A percentile compares a stretch with the other conserved stretches of the same genome.
phyloP scores from a whole-genome alignment of 2,888 invertebrate genomes.

The Diarsia rubi region DNA sequence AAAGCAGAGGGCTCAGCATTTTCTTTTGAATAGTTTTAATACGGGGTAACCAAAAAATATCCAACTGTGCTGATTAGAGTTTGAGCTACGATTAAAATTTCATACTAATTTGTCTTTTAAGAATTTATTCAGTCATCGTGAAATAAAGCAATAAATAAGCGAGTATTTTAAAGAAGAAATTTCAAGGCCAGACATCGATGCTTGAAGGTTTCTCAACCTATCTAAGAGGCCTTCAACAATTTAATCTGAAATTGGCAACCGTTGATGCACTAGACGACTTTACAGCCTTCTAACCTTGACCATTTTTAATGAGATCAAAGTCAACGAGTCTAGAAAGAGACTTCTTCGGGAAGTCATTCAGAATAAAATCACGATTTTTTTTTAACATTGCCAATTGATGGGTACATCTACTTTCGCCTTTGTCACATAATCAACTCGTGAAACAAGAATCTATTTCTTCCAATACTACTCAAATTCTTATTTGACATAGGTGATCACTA shows the following conservation, averaged over 20 bases:
- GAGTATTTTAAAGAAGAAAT: background rate
- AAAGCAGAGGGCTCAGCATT: background rate
- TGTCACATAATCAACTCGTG: background rate
- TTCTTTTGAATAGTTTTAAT: background rate
- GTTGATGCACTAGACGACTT: background rate
- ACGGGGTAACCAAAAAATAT: background rate
- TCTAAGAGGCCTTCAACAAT: background rate
- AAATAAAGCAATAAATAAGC: no score
- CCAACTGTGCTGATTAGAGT: background rate
- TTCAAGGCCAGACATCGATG: background rate
- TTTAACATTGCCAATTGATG: background rate
- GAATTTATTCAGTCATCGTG: no score
- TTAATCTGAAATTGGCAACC: constrained; percentile 11
- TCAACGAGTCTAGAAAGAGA: background rate
- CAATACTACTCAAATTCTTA: no score
- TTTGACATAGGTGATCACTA: no score
- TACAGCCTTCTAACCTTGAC: constrained; percentile 9
- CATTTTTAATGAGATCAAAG: constrained; percentile 1
- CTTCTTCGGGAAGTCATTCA: background rate
- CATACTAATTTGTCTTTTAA: no score
- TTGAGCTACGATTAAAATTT: no score
- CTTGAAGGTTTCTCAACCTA: background rate
- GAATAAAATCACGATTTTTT: background rate
- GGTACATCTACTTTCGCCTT: background rate
- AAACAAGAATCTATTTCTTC: background rate